A percentile compares a stretch with the other conserved stretches of the same genome.
Evolutionary conservation across 1,140 invertebrate species (phyloP).

Genomic region (Pseudomyrmex concolor): DNA sequence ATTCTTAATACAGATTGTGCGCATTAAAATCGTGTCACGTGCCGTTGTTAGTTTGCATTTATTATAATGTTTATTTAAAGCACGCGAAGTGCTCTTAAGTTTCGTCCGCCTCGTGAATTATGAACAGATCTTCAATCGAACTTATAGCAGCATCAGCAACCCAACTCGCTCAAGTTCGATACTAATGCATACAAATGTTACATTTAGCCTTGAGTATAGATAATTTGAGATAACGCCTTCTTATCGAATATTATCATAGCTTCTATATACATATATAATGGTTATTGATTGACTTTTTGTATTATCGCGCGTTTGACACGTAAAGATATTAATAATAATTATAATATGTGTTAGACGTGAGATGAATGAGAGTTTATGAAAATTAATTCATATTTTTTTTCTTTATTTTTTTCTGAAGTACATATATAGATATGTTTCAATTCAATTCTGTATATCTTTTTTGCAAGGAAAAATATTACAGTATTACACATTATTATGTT

Average conservation of each 20-base stretch:
- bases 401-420: background rate
- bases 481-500: too few species aligned
- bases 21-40: background rate
- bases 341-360: background rate
- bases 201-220: constrained; percentile 17
- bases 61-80: constrained; percentile 59
- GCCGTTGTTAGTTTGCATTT: constrained; percentile 22
- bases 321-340: constrained; percentile 2
- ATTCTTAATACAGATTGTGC: background rate
- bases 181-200: constrained; percentile 49
- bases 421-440: too few species aligned
- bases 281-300: constrained; percentile 54
- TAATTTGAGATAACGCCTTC: constrained; percentile 37
- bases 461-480: too few species aligned
- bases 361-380: background rate
- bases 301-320: constrained; percentile 34
- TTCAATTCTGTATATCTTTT: too few species aligned
- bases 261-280: too few species aligned
- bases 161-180: constrained; percentile 37
- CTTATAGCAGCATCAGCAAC: background rate
- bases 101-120: constrained; percentile 36
- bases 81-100: constrained; percentile 46
- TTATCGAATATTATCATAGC: background rate
- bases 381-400: constrained; percentile 12
- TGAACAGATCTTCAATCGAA: constrained; percentile 48